phyloP scores from a whole-genome alignment of 1,140 invertebrate species.

The Fopius arisanus region DNA sequence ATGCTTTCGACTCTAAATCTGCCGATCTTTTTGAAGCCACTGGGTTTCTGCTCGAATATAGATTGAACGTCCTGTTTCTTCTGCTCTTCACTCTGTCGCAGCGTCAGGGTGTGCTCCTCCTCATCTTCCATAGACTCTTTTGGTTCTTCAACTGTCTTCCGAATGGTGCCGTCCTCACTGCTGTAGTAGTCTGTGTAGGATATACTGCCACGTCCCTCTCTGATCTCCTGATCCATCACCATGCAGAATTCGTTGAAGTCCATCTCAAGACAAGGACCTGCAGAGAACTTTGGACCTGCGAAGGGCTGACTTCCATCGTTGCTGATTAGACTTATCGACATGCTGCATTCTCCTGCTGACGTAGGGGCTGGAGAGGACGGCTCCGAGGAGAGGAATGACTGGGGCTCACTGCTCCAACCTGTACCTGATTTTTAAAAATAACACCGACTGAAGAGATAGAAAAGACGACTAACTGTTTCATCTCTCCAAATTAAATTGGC shows the following conservation, averaged over 20 bases:
- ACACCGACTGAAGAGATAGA: not conserved
- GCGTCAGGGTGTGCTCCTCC: constrained; percentile 59
- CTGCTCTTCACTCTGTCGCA: constrained; percentile 57
- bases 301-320: constrained; percentile 66
- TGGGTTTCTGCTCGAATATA: constrained; percentile 55
- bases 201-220: constrained; percentile 58
- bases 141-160: constrained; percentile 38
- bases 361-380: constrained; percentile 74
- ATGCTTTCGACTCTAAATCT: constrained; percentile 61
- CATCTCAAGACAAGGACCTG: constrained; percentile 66
- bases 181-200: constrained; percentile 65
- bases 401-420: constrained; percentile 68
- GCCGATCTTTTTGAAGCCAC: constrained; percentile 60
- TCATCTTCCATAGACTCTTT: constrained; percentile 52
- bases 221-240: constrained; percentile 66
- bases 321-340: constrained; percentile 71
- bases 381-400: constrained; percentile 70
- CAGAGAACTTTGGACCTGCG: constrained; percentile 65
- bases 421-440: too few species aligned
- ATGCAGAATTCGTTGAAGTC: constrained; percentile 69
- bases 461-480: not conserved
- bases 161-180: constrained; percentile 60
- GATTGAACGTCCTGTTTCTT: constrained; percentile 59
- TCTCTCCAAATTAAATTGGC: not conserved
- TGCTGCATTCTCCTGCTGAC: constrained; percentile 69